Evolutionary conservation across 2,797 vertebrate species (phyloP), one percentile per base, ranked within the genome.

Genomic region (Myotis vivesi): DNA sequence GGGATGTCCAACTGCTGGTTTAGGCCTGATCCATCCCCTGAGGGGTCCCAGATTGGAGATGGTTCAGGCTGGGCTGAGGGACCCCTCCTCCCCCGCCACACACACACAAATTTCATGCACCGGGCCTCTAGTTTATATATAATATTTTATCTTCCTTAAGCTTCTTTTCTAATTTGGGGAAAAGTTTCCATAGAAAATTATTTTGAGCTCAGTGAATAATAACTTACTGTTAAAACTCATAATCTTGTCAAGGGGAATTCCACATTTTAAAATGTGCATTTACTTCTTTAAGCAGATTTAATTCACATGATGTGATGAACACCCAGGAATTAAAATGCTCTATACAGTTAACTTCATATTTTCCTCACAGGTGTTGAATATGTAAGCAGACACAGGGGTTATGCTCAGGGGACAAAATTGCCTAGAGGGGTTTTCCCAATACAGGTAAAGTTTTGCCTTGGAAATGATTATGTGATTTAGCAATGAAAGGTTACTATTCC

Each of bases 171-270:
- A 94, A 73, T 59, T 89, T 93, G 44, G 72, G 16, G 75, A 41
- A 82, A 91, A 57, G 13, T 81, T 77, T 77, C 49, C 20, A 28
- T 57, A 84, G 62, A 84, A 95, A 83, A 53, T 44, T 3, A 23
- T 88, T 79, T 77, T 13, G 15, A 20, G 41, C 64, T 17, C 20
- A 88, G 57, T 64, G 41, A 85, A 72, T 94, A 87, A 57, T 85
- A 85, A 95, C 73, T 90, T 75, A 80, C n/a, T 66, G 11, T 86
- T 76, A 92, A 92, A 89, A 79, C n/a, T 95, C 41, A 72, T 57
- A 86, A 33, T 80, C 23, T 87, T 79, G 12, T 86, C 75, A 81
- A 94, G 64, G 66, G n/a, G 75, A 96, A 94, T 71, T 83, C 30
- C 16, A 33, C 57, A 91, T 94, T 89, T 94, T 71, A 75, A 91